Conservation (phyloP, 23 tunicate species). For the Oikopleura dioica region DNA sequence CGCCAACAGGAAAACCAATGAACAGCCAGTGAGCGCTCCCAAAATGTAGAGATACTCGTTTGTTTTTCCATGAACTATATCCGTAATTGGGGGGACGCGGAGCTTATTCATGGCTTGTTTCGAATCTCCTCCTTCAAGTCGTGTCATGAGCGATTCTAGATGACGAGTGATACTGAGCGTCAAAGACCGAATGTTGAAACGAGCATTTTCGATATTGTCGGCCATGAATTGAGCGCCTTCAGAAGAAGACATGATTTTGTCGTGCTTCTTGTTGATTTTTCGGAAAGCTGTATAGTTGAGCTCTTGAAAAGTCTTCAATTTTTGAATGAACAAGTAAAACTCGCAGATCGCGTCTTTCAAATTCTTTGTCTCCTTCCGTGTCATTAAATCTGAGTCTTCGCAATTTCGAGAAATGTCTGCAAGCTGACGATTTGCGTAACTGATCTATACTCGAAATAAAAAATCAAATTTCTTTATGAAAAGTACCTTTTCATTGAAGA, state of each 20-base stretch:
- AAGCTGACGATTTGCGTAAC: too few species aligned
- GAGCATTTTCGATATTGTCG: background rate
- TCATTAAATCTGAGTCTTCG: too few species aligned
- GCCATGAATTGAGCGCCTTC: too few species aligned
- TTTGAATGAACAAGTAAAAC: background rate
- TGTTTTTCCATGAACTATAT: background rate
- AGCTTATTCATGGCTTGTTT: background rate
- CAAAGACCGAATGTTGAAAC: background rate
- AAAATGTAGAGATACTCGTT: too few species aligned
- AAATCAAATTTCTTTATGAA: too few species aligned
- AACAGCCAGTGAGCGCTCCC: too few species aligned
- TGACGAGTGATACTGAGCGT: background rate
- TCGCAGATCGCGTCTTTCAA: background rate
- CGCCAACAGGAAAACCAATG: too few species aligned
- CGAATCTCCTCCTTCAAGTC: slow-evolving; percentile 8
- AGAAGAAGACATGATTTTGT: too few species aligned
- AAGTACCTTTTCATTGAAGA: background rate
- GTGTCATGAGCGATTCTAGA: background rate
- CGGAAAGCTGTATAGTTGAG: background rate
- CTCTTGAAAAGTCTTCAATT: background rate
- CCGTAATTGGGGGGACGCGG: background rate
- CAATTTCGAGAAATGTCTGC: too few species aligned
- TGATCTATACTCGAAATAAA: too few species aligned
- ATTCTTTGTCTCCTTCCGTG: background rate
- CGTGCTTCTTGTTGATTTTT: background rate